Conservation (phyloP, 2,797 vertebrate species). For the Phoebastria nigripes region DNA sequence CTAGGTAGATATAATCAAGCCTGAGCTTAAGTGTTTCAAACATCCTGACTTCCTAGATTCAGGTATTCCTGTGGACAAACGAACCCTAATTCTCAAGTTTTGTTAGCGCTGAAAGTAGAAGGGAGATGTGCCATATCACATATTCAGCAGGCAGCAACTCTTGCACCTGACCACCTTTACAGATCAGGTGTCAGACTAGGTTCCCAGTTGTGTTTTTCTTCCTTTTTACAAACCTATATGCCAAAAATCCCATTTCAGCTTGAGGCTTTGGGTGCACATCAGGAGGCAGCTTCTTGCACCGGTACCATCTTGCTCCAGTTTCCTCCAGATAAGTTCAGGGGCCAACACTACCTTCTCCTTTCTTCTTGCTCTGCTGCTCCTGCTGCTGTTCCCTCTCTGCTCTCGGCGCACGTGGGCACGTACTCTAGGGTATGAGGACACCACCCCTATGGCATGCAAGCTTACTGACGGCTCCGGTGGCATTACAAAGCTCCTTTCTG, state of each 20-base stretch:
- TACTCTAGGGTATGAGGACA: background rate
- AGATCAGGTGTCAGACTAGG: background rate
- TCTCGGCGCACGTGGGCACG: accelerated
- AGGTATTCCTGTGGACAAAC: background rate
- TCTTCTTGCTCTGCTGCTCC: background rate
- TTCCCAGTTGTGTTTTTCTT: background rate
- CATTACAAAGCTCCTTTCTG: background rate
- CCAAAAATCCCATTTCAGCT: background rate
- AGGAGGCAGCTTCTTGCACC: background rate
- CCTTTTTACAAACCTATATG: background rate
- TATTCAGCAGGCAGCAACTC: background rate
- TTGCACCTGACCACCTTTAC: background rate
- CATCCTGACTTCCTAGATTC: background rate
- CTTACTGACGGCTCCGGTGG: background rate
- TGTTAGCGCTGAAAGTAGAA: background rate
- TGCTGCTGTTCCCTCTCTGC: background rate
- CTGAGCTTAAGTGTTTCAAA: background rate
- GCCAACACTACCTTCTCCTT: background rate
- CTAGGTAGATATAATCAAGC: background rate
- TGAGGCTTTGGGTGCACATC: background rate
- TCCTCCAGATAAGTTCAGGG: background rate
- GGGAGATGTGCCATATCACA: background rate
- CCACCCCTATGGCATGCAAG: background rate
- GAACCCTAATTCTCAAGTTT: background rate
- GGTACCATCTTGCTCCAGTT: background rate